Evolutionary conservation across 1,140 invertebrate genomes (phyloP), one percentile per base, ranked within the genome.

Genomic region (Panulirus ornatus): DNA sequence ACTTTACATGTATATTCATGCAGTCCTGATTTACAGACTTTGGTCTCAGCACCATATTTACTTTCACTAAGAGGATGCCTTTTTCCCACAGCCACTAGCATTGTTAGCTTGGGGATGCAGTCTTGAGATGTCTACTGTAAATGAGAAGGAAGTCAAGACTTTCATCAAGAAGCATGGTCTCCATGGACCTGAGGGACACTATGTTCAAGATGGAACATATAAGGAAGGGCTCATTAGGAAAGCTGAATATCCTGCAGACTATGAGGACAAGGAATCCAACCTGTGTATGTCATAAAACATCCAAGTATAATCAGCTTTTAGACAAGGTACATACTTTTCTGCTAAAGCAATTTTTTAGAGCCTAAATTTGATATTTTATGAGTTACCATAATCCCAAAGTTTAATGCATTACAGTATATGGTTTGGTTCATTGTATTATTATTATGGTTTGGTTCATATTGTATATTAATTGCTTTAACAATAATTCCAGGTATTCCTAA

Each of bases 91-190:
- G 95, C 97, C 97, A 0, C 93, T 98, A 3, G 97, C 96, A 2
- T 92, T 98, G 91, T 93, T 97, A 2, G 94, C 96, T 0, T 98
- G 97, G 97, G 97, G 97, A 34, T 95, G 95, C 93, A 94, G 95
- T 81, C 93, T 97, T 22, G 94, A 95, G 86, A 97, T 98, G 96
- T 96, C 96, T 3, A 95, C 95, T 47, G 95, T 97, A 0, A 95
- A 97, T 92, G 87, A 92, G 54, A 93, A 94, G 0, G 92, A 93
- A 44, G 93, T 96, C 0, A 92, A 93, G 44, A 95, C 95, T 30
- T 98, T 97, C 93, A 97, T 98, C 71, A 94, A 94, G 91, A 93
- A 95, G 71, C 95, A 95, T 92, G 96, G 96, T 42, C 94, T 96
- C n/a, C 93, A 94, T 42, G 97, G 96, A 0, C 96, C 96, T 1